Evolutionary conservation across 2,113 vertebrate genomes (phyloP), one percentile per base, ranked within the genome.

Genomic region (Myiagra hebetior): DNA sequence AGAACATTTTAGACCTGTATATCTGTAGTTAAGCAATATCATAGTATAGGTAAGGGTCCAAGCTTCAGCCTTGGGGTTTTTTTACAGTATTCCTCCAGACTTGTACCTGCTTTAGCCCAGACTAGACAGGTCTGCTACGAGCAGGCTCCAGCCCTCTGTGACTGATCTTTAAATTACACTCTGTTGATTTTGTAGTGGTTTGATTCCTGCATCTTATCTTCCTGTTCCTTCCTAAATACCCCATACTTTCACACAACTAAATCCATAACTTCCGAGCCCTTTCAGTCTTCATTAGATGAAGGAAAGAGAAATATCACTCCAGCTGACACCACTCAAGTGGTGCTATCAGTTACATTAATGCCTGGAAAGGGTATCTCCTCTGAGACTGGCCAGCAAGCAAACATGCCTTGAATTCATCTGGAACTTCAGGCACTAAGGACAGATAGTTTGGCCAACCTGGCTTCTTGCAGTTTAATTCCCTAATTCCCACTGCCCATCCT

Each of bases 211-310:
- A 52, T 68, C 47, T 35, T 57, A 44, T 60, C 68, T 92, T 78
- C 83, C 39, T 44, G 74, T 92, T 44, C 56, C 35, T 74, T 63
- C 56, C 56, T 70, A 75, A 70, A 70, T 3, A 84, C 17, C 42
- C 35, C 60, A 55, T 19, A 47, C 30, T 59, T 84, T 23, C 60
- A 81, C 46, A 67, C 52, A 78, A 46, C 37, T 50, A 86, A 91
- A 74, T 30, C 30, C 68, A 91, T 73, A 78, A 87, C 79, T 55
- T 74, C 42, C 53, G 35, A 49, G 28, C 49, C 56, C 52, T 74
- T 92, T 92, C 86, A 92, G 50, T 70, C 72, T 86, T 84, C 33
- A 53, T 73, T 62, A 85, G 84, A 56, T 56, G 69, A 92, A 52
- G 17, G 52, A 78, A 95, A 78, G 82, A 83, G 69, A 95, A 93